These are phyloP conservation scores for Girardinichthys multiradiatus DNA, from an alignment of 2,113 vertebrate species.

Conservation along the genomic window DNA sequence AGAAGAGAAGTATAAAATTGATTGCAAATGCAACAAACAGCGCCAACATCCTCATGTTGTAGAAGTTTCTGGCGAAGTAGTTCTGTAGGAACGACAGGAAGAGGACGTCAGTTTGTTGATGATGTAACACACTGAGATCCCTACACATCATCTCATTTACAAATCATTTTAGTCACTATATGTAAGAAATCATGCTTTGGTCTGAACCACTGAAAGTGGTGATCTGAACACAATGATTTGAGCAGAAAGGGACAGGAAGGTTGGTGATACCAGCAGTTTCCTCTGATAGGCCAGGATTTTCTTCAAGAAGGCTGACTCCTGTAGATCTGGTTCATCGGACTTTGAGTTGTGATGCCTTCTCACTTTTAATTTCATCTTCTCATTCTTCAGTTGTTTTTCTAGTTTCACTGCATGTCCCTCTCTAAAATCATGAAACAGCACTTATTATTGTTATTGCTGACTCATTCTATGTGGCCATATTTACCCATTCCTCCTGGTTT, in stretches of 20 bases:
- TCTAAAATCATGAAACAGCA: slow-evolving; percentile 67
- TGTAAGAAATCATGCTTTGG: neutral
- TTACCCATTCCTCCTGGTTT: neutral
- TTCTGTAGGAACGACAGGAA: slow-evolving; percentile 81
- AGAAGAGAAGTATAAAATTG: slow-evolving; percentile 98
- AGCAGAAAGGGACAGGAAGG: neutral
- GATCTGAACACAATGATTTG: neutral
- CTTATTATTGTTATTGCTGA: neutral
- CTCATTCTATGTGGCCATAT: neutral
- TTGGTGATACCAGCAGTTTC: slow-evolving; percentile 87
- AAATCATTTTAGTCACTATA: neutral
- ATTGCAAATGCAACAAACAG: slow-evolving; percentile 97
- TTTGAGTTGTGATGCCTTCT: slow-evolving; percentile 82
- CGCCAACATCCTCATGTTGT: slow-evolving; percentile 99
- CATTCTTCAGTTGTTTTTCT: slow-evolving; percentile 85
- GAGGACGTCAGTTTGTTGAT: neutral
- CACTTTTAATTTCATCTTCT: slow-evolving; percentile 84
- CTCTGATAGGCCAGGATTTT: slow-evolving; percentile 96
- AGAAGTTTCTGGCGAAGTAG: slow-evolving; percentile 98
- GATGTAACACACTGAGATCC: too few relatives aligned
- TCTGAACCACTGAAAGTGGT: neutral
- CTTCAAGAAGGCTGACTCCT: slow-evolving; percentile 95
- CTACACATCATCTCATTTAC: neutral
- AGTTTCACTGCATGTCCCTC: slow-evolving; percentile 74
- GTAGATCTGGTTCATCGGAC: slow-evolving; percentile 89